Evolutionary conservation across 1,140 invertebrate species (phyloP).

Genomic region (Euura lappo): DNA sequence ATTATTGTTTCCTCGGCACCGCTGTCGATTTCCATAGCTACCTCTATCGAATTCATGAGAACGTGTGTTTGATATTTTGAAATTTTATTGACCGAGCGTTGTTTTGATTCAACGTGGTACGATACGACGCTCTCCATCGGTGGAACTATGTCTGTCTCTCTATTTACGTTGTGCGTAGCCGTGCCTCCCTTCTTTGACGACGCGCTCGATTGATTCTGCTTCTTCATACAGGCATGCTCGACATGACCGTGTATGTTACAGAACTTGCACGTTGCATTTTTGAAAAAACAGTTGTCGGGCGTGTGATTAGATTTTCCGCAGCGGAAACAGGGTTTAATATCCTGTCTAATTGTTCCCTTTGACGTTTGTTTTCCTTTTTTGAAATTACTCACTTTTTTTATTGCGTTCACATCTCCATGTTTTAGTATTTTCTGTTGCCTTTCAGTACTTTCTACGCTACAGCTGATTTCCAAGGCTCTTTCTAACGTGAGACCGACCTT

Average conservation of each 20-base stretch:
- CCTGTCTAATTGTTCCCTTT: neutral
- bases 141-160: too few relatives aligned
- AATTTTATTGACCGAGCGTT: too few relatives aligned
- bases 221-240: too few relatives aligned
- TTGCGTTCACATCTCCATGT: neutral
- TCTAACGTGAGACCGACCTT: neutral
- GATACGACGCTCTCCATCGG: too few relatives aligned
- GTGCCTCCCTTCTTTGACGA: too few relatives aligned
- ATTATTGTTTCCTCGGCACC: slow-evolving; percentile 10
- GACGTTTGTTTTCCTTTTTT: neutral
- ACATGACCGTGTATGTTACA: slow-evolving; percentile 8
- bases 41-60: neutral
- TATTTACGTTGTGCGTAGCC: too few relatives aligned
- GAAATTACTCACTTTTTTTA: slow-evolving; percentile 5
- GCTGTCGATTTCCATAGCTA: slow-evolving; percentile 9
- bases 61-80: neutral
- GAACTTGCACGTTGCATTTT: slow-evolving; percentile 11
- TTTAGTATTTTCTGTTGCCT: slow-evolving; percentile 10
- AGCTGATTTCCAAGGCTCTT: slow-evolving; percentile 3
- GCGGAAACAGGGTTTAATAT: slow-evolving; percentile 7
- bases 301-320: neutral
- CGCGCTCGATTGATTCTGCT: too few relatives aligned
- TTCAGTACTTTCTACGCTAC: slow-evolving; percentile 10
- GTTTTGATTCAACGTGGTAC: too few relatives aligned
- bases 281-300: slow-evolving; percentile 11